Conservation (phyloP, 2,797 vertebrate species). For the Avahi laniger region DNA sequence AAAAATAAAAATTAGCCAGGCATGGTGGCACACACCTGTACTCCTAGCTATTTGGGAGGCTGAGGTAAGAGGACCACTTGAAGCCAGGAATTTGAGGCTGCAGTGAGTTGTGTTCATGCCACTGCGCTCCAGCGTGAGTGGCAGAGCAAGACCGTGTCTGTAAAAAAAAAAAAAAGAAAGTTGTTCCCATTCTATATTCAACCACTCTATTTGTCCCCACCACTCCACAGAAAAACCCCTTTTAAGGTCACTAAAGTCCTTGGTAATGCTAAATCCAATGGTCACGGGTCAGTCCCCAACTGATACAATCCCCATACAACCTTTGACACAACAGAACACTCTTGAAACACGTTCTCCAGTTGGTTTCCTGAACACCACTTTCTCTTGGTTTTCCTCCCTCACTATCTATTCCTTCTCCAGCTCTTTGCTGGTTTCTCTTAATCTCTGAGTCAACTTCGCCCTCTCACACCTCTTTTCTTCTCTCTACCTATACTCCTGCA, state of each 20-base stretch:
- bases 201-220: neutral
- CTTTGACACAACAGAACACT: neutral
- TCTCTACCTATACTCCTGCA: neutral
- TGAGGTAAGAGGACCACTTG: no score
- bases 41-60: no score
- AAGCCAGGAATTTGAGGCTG: no score
- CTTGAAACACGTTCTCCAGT: neutral
- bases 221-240: neutral
- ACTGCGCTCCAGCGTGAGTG: neutral
- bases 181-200: neutral
- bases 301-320: neutral
- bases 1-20: neutral
- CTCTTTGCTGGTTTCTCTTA: neutral
- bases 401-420: neutral
- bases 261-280: neutral
- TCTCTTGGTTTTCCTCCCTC: neutral
- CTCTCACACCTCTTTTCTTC: neutral
- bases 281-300: neutral
- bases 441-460: neutral
- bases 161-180: neutral
- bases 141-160: neutral
- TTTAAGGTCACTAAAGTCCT: neutral
- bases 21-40: no score
- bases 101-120: no score
- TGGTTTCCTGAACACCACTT: neutral